Percentiles rank a stretch among this genome's conserved stretches.
These are phyloP conservation scores for Quadroppia sp. DNA, from an alignment of 2,888 invertebrate species.

Conservation along the genomic window DNA sequence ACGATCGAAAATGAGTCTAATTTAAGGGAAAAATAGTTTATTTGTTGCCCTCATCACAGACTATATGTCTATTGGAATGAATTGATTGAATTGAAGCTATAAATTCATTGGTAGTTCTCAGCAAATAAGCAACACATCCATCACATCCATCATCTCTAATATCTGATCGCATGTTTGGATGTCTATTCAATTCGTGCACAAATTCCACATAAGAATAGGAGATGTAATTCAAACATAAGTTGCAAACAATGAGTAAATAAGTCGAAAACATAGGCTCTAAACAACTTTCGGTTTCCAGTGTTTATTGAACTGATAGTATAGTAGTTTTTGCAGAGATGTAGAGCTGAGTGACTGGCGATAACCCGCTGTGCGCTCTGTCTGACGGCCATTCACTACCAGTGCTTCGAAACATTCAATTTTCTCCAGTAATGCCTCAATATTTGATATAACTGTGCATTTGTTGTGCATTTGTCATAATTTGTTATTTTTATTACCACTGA, in stretches of 20 bases:
- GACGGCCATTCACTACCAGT: neutral
- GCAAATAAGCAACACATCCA: constrained; percentile 25
- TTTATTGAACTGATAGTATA: neutral
- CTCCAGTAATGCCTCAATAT: constrained; percentile 24
- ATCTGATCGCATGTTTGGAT: constrained; percentile 31
- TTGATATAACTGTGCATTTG: constrained; percentile 22
- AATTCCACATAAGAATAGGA: constrained; percentile 11
- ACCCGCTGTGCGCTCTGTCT: constrained; percentile 28
- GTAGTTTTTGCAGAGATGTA: neutral
- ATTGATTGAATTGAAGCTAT: neutral
- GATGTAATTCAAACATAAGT: constrained; percentile 31
- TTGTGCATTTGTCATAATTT: constrained; percentile 31
- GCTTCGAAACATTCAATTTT: constrained; percentile 22
- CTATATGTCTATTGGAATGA: neutral
- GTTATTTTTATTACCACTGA: constrained; percentile 27
- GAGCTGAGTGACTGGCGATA: constrained; percentile 8
- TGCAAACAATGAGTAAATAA: neutral
- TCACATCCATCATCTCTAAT: constrained; percentile 30
- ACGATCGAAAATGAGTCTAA: neutral
- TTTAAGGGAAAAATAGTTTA: neutral
- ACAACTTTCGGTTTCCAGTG: neutral
- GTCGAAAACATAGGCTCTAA: neutral
- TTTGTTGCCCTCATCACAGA: neutral
- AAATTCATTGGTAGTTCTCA: neutral
- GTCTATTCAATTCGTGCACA: constrained; percentile 3